Percentiles rank a stretch among this genome's conserved stretches.
These are phyloP conservation scores for Sardinella longiceps DNA, from an alignment of 2,797 vertebrate genomes.

Conservation along the genomic window DNA sequence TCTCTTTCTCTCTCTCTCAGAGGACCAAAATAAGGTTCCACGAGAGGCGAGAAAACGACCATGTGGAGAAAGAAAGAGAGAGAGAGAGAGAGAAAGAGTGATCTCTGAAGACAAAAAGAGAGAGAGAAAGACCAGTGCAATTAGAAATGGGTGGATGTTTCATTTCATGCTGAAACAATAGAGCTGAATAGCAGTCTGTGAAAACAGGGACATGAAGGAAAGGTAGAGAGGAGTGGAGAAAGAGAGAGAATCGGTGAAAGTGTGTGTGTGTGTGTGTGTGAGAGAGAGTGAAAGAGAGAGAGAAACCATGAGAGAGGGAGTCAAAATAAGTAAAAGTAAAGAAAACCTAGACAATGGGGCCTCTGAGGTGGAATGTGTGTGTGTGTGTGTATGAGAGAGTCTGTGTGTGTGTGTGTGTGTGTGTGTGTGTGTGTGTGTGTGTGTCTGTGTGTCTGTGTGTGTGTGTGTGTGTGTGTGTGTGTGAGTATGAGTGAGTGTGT, in stretches of 20 bases:
- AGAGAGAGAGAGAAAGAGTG: too few species aligned
- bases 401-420: background rate
- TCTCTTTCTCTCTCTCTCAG: background rate
- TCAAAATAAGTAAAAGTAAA: too few species aligned
- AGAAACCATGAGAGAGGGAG: too few species aligned
- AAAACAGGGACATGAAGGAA: background rate
- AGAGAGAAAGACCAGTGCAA: constrained; percentile 1
- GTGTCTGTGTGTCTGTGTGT: background rate
- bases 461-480: background rate
- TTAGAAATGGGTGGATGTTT: background rate
- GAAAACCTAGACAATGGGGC: too few species aligned
- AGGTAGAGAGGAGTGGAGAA: background rate
- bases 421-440: background rate
- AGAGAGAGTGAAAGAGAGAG: too few species aligned
- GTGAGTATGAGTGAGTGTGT: background rate
- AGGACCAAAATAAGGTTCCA: background rate
- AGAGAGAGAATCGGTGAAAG: background rate
- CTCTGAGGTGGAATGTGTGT: background rate
- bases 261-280: background rate
- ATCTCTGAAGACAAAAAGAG: too few species aligned
- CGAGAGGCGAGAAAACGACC: background rate
- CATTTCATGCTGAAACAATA: background rate
- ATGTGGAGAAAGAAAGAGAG: background rate
- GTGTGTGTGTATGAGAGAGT: background rate
- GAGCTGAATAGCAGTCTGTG: background rate